Base-by-base conservation (phyloP, 2,113 vertebrate genomes). In the Gadus macrocephalus region DNA sequence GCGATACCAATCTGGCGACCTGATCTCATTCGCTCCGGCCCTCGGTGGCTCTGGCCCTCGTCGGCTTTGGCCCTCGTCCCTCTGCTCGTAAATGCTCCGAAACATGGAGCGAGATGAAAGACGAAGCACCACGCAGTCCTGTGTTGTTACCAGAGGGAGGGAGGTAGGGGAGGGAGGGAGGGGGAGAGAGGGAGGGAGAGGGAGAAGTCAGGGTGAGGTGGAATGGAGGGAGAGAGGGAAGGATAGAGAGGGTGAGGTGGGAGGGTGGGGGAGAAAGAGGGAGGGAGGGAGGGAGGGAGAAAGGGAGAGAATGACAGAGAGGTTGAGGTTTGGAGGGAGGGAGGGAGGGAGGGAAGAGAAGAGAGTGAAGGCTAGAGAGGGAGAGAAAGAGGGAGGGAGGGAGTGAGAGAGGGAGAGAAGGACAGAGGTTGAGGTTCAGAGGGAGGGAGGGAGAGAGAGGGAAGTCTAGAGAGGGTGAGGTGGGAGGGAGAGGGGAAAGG, bases 101-200 rank as follows among this genome's bases (percentile, higher is more conserved):
- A 68, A 72, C 53, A 49, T 49, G 25, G n/a, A 78, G 53, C 70
- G 68, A 82, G 80, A 81, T 83, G 73, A 86, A 85, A 85, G 75
- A 42, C 58, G 74, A 53, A 64, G 70, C 70, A 77, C 25, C 77
- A 49, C 73, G 78, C 66, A 14, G 42, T 49, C 65, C 27, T 3
- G 67, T 55, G 71, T 17, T 70, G 55, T 16, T 1, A n/a, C 15
- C 15, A 58, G 15, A 58, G 12, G 14, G 61, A 15, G 60, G 60
- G 19, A 4, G 60, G 12, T 35, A 19, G 14, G 9, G 12, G 60
- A 19, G 60, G 31, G 31, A 7, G 4, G 31, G 31, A 35, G 31
- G 31, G 31, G 4, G 31, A 35, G 31, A 4, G 2, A 4, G 31
- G 31, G 6, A 17, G 19, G 3, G 60, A 14, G 60, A 25, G 19